Base-by-base conservation (phyloP, 2,113 vertebrate genomes). In the Cephalopholis sonnerati region DNA sequence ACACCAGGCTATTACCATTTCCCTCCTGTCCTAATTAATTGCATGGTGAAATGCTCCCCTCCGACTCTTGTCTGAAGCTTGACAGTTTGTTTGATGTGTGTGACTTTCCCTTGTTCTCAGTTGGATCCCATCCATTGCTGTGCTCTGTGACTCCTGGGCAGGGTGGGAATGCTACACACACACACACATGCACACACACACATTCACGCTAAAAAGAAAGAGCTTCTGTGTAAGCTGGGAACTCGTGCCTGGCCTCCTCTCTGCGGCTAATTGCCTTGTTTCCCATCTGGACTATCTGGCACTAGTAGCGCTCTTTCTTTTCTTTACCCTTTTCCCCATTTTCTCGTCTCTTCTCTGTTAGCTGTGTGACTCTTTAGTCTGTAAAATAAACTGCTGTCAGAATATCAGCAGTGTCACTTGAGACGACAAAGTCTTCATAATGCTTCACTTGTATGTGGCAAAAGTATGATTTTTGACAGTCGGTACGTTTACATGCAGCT, bases 31-130 rank as follows among this genome's bases (percentile, higher is more conserved):
- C 70, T 90, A 89, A 91, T 92, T 90, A 87, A 89, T 79, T 75
- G 79, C 65, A 24, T 24, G 44, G 74, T 86, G 63, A 87, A 89
- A 82, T 51, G 61, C 66, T 83, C 51, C 71, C 72, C 62, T 74
- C 68, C 44, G 58, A 81, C 63, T 77, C 83, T 79, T 61, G 82
- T 89, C 74, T 81, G 44, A 84, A 67, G 84, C 73, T 65, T 87
- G 79, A 89, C 85, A 90, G 81, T 87, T 89, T 89, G 87, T 87
- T 87, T 90, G 91, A 91, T 87, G 83, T 87, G 55, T 84, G 53
- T 87, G 90, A 89, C 87, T 88, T 90, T 88, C 74, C 66, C 82
- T 85, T 90, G 83, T 91, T 88, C 78, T 93, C 69, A 58, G 79
- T 68, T 91, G 87, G 87, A 91, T 82, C 62, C 64, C 8, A 2